Percentiles rank a stretch among this genome's conserved stretches.
Evolutionary conservation across 2,888 invertebrate genomes (phyloP).

Genomic region (Drosophila pseudotalamancana): DNA sequence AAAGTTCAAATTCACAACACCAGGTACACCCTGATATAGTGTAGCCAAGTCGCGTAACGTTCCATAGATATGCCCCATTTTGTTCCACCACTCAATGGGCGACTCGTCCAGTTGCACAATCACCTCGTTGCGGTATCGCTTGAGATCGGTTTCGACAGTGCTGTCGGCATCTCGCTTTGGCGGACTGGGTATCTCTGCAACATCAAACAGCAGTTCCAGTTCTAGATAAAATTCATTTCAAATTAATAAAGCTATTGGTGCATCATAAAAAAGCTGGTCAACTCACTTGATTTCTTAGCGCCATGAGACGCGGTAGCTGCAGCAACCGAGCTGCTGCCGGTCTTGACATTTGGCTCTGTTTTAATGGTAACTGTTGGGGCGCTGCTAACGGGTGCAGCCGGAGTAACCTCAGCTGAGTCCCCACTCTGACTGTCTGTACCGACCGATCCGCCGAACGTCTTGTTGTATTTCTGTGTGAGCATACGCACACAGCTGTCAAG

Average conservation of each 20-base stretch:
- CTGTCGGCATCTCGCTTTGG: slow-evolving; percentile 60
- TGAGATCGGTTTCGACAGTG: slow-evolving; percentile 79
- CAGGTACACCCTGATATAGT: slow-evolving; percentile 81
- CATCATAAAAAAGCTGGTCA: too few relatives aligned
- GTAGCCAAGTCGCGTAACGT: slow-evolving; percentile 76
- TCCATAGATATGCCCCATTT: slow-evolving; percentile 80
- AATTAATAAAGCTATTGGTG: neutral
- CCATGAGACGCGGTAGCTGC: slow-evolving; percentile 2
- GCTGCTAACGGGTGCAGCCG: slow-evolving; percentile 38
- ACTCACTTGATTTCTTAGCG: slow-evolving; percentile 68
- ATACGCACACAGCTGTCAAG: slow-evolving; percentile 67
- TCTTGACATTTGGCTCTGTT: slow-evolving; percentile 57
- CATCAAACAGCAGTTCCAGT: slow-evolving; percentile 81
- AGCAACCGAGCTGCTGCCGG: neutral
- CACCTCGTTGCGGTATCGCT: slow-evolving; percentile 81
- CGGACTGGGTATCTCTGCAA: slow-evolving; percentile 60
- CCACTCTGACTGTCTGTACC: slow-evolving; percentile 34
- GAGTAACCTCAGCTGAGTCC: slow-evolving; percentile 44
- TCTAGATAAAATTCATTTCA: slow-evolving; percentile 51
- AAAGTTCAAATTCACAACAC: slow-evolving; percentile 81
- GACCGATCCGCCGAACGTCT: slow-evolving; percentile 51
- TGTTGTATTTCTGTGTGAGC: slow-evolving; percentile 73
- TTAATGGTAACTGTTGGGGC: slow-evolving; percentile 52
- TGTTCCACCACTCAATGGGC: slow-evolving; percentile 82
- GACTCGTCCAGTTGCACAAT: slow-evolving; percentile 82